Base-by-base conservation (phyloP, 1,140 invertebrate species). In the Monomorium pharaonis region DNA sequence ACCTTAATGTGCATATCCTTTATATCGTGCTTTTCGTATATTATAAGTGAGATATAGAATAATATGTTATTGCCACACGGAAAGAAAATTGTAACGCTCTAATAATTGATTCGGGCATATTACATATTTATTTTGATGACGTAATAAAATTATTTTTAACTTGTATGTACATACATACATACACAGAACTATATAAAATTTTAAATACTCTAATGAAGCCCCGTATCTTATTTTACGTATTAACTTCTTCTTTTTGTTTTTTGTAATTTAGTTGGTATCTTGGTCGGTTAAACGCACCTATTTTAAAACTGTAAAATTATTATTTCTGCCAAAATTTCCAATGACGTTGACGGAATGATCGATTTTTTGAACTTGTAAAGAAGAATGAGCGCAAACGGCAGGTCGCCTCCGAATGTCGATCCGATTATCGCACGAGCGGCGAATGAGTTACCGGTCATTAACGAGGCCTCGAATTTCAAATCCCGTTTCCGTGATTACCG, bases 401-500 rank as follows among this genome's bases (percentile, higher is more conserved):
- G 58, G 42, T 74, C 49, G 85, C 30, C 74, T 72, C 76, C 88
- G 63, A 89, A 87, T 69, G 76, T 85, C 88, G 88, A 89, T 90
- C 84, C 83, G 88, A 90, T 86, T 90, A 90, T 60, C 65, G 86
- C 62, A 65, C 54, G 58, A 88, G 24, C 63, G 63, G 78, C 78
- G 84, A 87, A 80, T 78, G 78, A 85, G 67, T 90, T 86, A 88
- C 84, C 88, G 83, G 63, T 89, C 89, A 91, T 91, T 91, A 91
- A 81, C 58, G 90, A 81, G 80, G 76, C 86, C 87, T 91, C 87
- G 89, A 91, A 90, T 91, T 91, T 90, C 89, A 90, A 91, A 91
- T 88, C 84, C 80, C 69, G 90, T 88, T 91, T 90, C 90, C 90
- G 87, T 90, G 90, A 91, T 91, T 89, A 91, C 89, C 84, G 80